These are phyloP conservation scores for Cheilosia soror DNA, from an alignment of 2,888 invertebrate species.

Conservation along the genomic window DNA sequence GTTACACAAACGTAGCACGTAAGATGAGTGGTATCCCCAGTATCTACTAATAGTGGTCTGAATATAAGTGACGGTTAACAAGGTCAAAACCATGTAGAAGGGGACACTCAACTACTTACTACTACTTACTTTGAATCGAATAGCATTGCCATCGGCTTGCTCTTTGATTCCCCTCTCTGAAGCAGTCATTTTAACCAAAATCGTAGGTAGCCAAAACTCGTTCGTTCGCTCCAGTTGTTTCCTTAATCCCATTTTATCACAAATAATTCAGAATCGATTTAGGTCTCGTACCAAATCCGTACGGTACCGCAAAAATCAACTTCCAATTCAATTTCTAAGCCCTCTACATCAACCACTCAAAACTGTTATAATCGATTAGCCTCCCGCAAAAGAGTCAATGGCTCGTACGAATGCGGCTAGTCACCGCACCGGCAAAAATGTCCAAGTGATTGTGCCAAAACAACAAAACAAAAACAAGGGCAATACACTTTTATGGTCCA, in stretches of 20 bases:
- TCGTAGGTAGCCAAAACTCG: neutral
- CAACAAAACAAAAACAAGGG: constrained; percentile 42
- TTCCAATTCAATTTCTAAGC: constrained; percentile 18
- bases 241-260: constrained; percentile 8
- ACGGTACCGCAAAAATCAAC: constrained; percentile 29
- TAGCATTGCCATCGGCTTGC: no score
- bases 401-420: constrained; percentile 54
- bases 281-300: constrained; percentile 8
- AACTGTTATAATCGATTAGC: constrained; percentile 72
- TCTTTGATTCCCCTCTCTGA: no score
- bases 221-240: neutral
- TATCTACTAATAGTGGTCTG: no score
- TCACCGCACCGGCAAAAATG: constrained; percentile 37
- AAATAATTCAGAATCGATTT: constrained; percentile 35
- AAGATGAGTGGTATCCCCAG: no score
- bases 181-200: no score
- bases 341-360: constrained; percentile 35
- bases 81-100: no score
- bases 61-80: no score
- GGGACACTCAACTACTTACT: no score
- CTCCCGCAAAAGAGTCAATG: constrained; percentile 52
- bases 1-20: no score
- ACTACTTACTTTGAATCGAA: no score
- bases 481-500: constrained; percentile 58
- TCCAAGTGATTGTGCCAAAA: constrained; percentile 34